Evolutionary conservation across 2,888 invertebrate species (phyloP), one percentile per base, ranked within the genome.

Genomic region (Homarus gammarus): DNA sequence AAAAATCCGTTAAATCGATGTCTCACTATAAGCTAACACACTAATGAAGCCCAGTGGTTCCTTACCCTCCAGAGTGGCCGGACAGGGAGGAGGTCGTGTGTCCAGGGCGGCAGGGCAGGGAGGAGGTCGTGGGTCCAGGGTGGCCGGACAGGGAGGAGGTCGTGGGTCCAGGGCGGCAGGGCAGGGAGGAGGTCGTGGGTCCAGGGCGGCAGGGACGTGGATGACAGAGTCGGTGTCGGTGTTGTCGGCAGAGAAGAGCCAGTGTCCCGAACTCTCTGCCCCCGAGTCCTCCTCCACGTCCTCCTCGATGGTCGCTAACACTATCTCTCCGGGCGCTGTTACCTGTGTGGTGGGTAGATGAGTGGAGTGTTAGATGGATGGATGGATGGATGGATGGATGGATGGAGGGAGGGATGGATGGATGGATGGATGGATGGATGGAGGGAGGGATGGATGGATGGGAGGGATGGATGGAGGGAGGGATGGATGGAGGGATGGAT

Each of bases 161-260:
- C 49, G 15, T 15, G 72, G 49, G 8, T 68, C 49, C 44, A 82
- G 49, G n/a, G 44, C 44, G 44, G 44, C 44, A 6, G 44, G 27
- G 27, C 64, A n/a, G 64, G 12, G 44, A 5, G 44, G 64, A 5
- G 15, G 56, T 18, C 49, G 15, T 15, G 72, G 49, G 8, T 68
- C 49, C 44, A 84, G 44, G 33, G 70, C 72, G 56, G 89, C 84
- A 15, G 90, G 86, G 2, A 90, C 75, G 77, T 90, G 90, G 15
- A 90, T 90, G 68, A 86, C 90, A 2, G 86, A 86, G 27, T 90
- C 90, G 5, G 90, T 86, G 44, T 86, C 90, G 40, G 90, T 90
- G 68, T 86, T 90, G 44, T 90, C 90, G 51, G 90, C 90, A 12
- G 90, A 90, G 70, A 90, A 90, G 72, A 86, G 72, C 90, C 90